Evolutionary conservation across 1,140 invertebrate species (phyloP).

Genomic region (Dolichoris vasculosae): DNA sequence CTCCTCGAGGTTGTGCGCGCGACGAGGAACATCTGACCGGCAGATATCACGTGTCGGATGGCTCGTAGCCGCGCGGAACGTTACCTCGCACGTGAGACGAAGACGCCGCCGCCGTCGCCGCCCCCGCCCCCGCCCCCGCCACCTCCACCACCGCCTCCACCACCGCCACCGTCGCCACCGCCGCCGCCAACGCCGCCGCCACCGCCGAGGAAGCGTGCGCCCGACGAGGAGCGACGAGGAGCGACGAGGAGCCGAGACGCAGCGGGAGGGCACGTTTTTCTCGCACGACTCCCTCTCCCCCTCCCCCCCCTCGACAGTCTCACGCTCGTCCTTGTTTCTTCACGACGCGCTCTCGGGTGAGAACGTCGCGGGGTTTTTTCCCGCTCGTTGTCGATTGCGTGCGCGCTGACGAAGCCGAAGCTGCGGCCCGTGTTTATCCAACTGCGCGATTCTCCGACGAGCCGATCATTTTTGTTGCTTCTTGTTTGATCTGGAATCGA

Average conservation of each 20-base stretch:
- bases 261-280: conserved; percentile 30
- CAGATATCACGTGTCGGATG: conserved; percentile 17
- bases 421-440: not conserved
- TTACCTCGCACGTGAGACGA: conserved; percentile 48
- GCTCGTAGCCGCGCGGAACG: conserved; percentile 32
- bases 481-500: too few relatives aligned
- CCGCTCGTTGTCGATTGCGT: not conserved
- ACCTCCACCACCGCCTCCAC: too few relatives aligned
- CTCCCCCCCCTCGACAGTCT: not conserved
- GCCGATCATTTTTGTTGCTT: not conserved
- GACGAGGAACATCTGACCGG: not conserved
- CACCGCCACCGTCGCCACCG: too few relatives aligned
- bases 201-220: not conserved
- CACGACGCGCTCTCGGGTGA: too few relatives aligned
- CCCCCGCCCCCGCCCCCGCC: too few relatives aligned
- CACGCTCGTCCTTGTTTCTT: not conserved
- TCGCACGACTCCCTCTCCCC: not conserved
- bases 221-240: not conserved
- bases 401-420: not conserved
- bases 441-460: not conserved
- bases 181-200: too few relatives aligned
- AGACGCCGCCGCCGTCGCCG: too few relatives aligned
- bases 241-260: not conserved
- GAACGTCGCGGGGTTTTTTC: not conserved
- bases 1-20: not conserved